phyloP scores from a whole-genome alignment of 37 sponge, comb jelly and placozoan genomes.

The Hexactinellida sp. region DNA sequence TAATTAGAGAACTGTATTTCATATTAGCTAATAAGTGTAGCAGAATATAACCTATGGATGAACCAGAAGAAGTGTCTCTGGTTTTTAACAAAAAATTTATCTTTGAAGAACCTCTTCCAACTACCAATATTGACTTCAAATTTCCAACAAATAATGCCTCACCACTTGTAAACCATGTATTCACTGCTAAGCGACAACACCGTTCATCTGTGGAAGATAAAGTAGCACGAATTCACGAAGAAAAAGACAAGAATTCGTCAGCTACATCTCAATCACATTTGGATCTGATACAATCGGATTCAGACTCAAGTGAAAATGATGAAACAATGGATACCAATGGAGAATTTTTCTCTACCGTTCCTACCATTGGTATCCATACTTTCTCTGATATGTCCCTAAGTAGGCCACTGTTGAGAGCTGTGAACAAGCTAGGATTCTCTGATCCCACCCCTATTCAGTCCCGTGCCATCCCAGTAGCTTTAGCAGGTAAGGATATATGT shows the following conservation, averaged over 20 bases:
- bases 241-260: not conserved
- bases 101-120: conserved; percentile 15
- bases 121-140: not conserved
- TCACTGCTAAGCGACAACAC: not conserved
- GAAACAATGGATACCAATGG: not conserved
- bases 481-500: conserved; percentile 97
- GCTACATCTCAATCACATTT: not conserved
- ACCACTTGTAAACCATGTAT: not conserved
- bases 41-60: too few species aligned
- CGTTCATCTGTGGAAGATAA: conserved; percentile 11
- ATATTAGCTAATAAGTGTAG: too few species aligned
- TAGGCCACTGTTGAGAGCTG: conserved; percentile 58
- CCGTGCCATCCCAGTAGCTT: conserved; percentile 80
- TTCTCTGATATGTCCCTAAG: conserved; percentile 97
- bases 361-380: not conserved
- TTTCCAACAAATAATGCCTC: too few species aligned
- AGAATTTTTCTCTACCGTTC: not conserved
- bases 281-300: not conserved
- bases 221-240: not conserved
- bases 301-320: not conserved
- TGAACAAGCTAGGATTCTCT: conserved; percentile 62
- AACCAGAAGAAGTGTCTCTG: not conserved
- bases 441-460: conserved; percentile 93
- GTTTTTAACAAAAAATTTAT: not conserved
- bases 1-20: too few species aligned